Evolutionary conservation across 2,888 invertebrate genomes (phyloP), one percentile per base, ranked within the genome.

Genomic region (Argyra leucocephala): DNA sequence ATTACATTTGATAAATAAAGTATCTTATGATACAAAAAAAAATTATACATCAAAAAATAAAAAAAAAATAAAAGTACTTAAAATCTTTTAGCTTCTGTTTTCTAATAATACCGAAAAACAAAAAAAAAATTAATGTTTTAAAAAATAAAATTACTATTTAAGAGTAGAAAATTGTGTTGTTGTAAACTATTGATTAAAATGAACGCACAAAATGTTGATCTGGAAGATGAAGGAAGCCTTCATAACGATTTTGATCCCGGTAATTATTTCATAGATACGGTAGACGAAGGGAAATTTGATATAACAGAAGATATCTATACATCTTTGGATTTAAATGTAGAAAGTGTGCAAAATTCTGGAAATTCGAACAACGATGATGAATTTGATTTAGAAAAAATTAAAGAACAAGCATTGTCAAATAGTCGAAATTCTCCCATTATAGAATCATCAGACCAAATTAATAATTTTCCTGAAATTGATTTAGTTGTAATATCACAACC

Each of bases 351-450:
- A 48, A 9, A 48, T 18, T 48, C 15, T 48, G 15, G 4, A 48
- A 48, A 48, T 48, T 48, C 48, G 4, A 31, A 22, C 7, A 23
- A 59, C 15, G 59, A 59, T 15, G 59, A 59, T 59, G 59, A 59
- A 23, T 59, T 59, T 7, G 59, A 59, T 12, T 23, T 59, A 10
- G 23, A 59, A 23, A 23, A 59, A 59, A 59, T 59, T 23, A 59
- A 59, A 18, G 5, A 23, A 2, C 12, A 22, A 4, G 59, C 59
- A 1, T 23, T 59, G 6, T 5, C 48, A 2, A 48, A 48, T 48
- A n/a, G 4, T n/a, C 12, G 5, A 12, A 31, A 31, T 31, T 10
- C 31, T 2, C 31, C 31, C 10, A 10, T 2, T 31, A 10, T 12
- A 12, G 48, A 48, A 18, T 48, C 48, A 18, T 18, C 48, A 5